phyloP scores from a whole-genome alignment of 2,888 invertebrate genomes.

The Campoplex capitator region DNA sequence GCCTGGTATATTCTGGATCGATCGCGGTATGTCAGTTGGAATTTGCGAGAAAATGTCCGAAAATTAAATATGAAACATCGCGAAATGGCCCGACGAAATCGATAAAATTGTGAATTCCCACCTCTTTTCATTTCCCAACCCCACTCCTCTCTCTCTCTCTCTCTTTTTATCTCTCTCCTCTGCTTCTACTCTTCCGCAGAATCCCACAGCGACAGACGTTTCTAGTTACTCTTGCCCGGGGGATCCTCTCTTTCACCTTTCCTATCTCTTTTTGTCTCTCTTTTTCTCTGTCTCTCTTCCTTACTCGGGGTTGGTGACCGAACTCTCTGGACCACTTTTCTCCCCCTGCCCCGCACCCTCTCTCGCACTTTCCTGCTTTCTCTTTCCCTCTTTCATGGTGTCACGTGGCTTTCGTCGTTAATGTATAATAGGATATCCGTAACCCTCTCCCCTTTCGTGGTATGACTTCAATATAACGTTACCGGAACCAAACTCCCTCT shows the following conservation, averaged over 20 bases:
- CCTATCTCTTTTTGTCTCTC: conserved; percentile 12
- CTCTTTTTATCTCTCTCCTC: conserved; percentile 20
- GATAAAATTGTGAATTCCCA: conserved; percentile 68
- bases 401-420: conserved; percentile 72
- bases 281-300: neutral
- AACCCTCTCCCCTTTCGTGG: conserved; percentile 45
- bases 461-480: conserved; percentile 52
- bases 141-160: conserved; percentile 17
- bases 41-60: conserved; percentile 64
- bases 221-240: conserved; percentile 25
- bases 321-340: conserved; percentile 50
- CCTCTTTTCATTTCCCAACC: conserved; percentile 2
- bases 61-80: conserved; percentile 70
- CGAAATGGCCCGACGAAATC: conserved; percentile 72
- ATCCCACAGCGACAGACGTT: conserved; percentile 27
- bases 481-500: conserved; percentile 26
- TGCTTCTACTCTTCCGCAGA: conserved; percentile 17
- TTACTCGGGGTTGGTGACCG: conserved; percentile 50
- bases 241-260: conserved; percentile 6
- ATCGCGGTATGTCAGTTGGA: conserved; percentile 70
- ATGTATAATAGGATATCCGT: conserved; percentile 78
- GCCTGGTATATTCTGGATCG: conserved; percentile 56
- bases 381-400: conserved; percentile 53
- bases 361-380: conserved; percentile 18
- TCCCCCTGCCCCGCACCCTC: conserved; percentile 13